phyloP scores from a whole-genome alignment of 2,113 vertebrate species.

The Otis tarda region DNA sequence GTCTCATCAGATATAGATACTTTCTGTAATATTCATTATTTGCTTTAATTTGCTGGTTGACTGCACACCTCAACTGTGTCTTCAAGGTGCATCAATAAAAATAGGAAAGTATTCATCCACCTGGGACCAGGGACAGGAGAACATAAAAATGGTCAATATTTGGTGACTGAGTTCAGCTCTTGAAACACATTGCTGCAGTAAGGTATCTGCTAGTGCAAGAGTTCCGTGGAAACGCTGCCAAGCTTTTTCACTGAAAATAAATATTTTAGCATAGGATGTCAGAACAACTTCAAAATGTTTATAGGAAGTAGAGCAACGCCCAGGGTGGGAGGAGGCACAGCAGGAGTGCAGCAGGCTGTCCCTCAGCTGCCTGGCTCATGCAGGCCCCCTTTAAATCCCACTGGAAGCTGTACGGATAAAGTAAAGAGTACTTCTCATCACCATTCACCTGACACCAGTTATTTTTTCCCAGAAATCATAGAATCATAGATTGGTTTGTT shows the following conservation, averaged over 20 bases:
- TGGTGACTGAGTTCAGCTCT: not conserved
- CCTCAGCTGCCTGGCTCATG: not conserved
- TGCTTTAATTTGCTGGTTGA: not conserved
- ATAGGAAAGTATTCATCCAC: not conserved
- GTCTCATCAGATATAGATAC: not conserved
- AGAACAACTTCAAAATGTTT: not conserved
- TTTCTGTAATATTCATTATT: not conserved
- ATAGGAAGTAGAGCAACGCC: fast-evolving
- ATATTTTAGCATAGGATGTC: not conserved
- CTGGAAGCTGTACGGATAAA: not conserved
- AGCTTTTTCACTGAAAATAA: not conserved
- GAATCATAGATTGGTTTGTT: not conserved
- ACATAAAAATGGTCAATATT: not conserved
- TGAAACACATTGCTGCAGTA: not conserved
- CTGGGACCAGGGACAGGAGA: not conserved
- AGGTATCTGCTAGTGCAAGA: not conserved
- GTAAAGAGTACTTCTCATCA: not conserved
- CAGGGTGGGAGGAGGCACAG: not conserved
- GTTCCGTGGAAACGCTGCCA: not conserved
- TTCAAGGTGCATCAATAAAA: not conserved
- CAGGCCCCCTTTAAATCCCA: not conserved
- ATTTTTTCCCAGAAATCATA: not conserved
- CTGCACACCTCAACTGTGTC: not conserved
- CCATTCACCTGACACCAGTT: fast-evolving
- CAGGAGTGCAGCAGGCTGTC: not conserved